phyloP scores from a whole-genome alignment of 1,140 invertebrate genomes.

The Eumaeus atala region DNA sequence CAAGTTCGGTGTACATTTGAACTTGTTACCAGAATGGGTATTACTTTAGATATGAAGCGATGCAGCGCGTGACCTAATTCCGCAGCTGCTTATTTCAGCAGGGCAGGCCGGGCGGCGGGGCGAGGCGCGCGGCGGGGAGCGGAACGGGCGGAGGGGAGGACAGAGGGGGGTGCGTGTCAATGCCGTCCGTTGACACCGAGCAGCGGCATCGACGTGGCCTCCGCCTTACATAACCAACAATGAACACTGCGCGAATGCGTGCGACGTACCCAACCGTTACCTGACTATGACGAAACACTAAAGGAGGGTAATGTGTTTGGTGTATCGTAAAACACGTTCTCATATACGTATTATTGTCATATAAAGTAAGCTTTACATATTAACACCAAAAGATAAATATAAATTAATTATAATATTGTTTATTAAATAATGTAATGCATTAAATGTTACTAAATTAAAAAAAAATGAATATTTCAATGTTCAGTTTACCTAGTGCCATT shows the following conservation, averaged over 20 bases:
- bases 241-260: constrained; percentile 57
- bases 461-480: too few species aligned
- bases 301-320: too few species aligned
- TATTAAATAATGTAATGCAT: too few species aligned
- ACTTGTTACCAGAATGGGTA: constrained; percentile 18
- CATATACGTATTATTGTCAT: too few species aligned
- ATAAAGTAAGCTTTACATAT: too few species aligned
- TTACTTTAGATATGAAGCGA: constrained; percentile 41
- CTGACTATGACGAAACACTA: not conserved
- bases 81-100: constrained; percentile 70
- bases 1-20: constrained; percentile 3
- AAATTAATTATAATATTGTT: too few species aligned
- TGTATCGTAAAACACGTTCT: too few species aligned
- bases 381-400: too few species aligned
- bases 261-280: constrained; percentile 47
- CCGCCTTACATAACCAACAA: constrained; percentile 72
- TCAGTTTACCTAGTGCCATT: too few species aligned
- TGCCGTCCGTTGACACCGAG: constrained; percentile 70
- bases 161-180: constrained; percentile 59
- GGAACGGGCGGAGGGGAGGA: constrained; percentile 23
- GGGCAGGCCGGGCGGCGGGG: constrained; percentile 41
- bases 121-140: constrained; percentile 26
- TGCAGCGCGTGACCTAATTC: constrained; percentile 70
- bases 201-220: constrained; percentile 64
- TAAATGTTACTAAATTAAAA: too few species aligned